These are phyloP conservation scores for Enoplosus armatus DNA, from an alignment of 2,797 vertebrate species.

Conservation along the genomic window DNA sequence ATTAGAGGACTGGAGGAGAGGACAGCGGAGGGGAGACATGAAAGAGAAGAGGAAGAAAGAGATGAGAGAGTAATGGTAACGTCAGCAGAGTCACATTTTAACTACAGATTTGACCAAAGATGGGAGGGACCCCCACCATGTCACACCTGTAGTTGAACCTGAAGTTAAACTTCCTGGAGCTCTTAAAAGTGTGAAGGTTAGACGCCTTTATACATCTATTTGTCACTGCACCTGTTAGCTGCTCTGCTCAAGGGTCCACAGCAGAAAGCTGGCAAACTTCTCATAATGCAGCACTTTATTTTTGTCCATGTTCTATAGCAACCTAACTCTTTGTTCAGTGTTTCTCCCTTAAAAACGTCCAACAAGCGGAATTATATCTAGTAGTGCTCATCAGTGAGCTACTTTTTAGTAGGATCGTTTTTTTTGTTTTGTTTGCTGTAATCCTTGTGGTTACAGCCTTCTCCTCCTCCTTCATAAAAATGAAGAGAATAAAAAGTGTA, in stretches of 20 bases:
- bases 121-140: not conserved
- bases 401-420: not conserved
- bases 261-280: not conserved
- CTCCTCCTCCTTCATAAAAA: not conserved
- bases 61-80: slow-evolving; percentile 78
- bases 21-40: slow-evolving; percentile 78
- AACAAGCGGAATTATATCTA: not conserved
- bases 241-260: not conserved
- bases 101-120: slow-evolving; percentile 40
- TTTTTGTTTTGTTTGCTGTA: not conserved
- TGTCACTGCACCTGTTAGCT: not conserved
- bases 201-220: not conserved
- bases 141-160: slow-evolving; percentile 62
- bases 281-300: not conserved
- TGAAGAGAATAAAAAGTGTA: not conserved
- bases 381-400: not conserved
- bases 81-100: slow-evolving; percentile 53
- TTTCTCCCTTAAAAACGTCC: not conserved
- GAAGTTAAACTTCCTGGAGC: slow-evolving; percentile 4
- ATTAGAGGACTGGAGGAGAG: slow-evolving; percentile 75
- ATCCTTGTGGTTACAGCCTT: not conserved
- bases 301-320: not conserved
- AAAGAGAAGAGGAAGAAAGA: slow-evolving; percentile 66
- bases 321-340: not conserved
- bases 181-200: slow-evolving; percentile 16